phyloP scores from a whole-genome alignment of 2,113 vertebrate genomes.

The Romanogobio albipinnatus region DNA sequence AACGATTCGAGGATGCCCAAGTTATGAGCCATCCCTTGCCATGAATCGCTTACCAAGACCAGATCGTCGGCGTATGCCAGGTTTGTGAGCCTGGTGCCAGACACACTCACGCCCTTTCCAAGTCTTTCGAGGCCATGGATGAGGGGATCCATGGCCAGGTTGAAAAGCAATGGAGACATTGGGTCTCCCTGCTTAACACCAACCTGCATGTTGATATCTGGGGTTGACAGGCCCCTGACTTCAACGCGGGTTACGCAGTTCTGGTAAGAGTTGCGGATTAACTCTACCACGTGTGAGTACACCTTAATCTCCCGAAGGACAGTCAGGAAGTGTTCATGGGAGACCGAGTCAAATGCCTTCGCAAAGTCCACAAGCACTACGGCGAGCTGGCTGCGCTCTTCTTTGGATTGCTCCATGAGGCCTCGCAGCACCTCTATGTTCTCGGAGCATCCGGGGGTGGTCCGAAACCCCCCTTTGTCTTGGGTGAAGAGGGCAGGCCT shows the following conservation, averaged over 20 bases:
- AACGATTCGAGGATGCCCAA: not conserved
- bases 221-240: not conserved
- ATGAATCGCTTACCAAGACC: not conserved
- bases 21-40: not conserved
- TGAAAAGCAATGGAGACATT: not conserved
- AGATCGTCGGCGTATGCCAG: slow-evolving; percentile 29
- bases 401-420: not conserved
- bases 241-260: not conserved
- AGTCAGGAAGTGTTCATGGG: too few species aligned
- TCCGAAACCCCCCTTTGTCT: not conserved
- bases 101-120: not conserved
- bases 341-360: too few species aligned
- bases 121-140: not conserved
- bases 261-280: not conserved
- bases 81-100: not conserved
- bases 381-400: too few species aligned
- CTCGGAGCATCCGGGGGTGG: not conserved
- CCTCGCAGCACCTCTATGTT: not conserved
- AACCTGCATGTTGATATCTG: not conserved
- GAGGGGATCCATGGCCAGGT: slow-evolving; percentile 17
- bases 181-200: not conserved
- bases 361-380: too few species aligned
- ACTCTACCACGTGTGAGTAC: not conserved
- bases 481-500: not conserved
- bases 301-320: too few species aligned